These are phyloP conservation scores for Candidula unifasciata DNA, from an alignment of 2,888 invertebrate genomes.

Conservation along the genomic window DNA sequence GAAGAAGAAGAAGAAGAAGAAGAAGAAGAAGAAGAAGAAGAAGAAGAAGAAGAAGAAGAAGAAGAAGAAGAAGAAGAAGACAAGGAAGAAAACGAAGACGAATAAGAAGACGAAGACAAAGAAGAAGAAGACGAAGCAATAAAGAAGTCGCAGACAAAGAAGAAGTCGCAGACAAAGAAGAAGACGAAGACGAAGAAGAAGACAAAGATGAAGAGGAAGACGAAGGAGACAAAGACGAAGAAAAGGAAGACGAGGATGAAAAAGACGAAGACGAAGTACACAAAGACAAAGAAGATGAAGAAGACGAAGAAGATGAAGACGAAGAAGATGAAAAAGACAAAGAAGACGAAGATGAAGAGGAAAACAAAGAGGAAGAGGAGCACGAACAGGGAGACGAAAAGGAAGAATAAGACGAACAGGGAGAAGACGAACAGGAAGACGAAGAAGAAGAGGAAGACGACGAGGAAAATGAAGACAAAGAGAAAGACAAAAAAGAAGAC, in stretches of 20 bases:
- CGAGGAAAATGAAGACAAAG: background rate
- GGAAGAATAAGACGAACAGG: too few relatives aligned
- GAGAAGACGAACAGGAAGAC: background rate
- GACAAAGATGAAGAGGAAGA: conserved; percentile 6
- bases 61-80: conserved; percentile 7
- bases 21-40: conserved; percentile 23
- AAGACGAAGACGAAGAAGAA: background rate
- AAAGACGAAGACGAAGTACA: conserved; percentile 8
- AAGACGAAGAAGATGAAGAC: too few relatives aligned
- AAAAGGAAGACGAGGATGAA: background rate
- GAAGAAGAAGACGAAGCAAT: too few relatives aligned
- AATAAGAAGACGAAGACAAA: too few relatives aligned
- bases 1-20: conserved; percentile 17
- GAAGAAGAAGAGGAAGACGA: conserved; percentile 9
- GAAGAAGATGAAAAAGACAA: too few relatives aligned
- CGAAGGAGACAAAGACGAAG: background rate
- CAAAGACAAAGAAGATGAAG: background rate
- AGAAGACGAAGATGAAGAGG: too few relatives aligned
- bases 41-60: conserved; percentile 6
- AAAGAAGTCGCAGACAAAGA: too few relatives aligned
- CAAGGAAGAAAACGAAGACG: too few relatives aligned
- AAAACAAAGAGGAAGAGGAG: too few relatives aligned
- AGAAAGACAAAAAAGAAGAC: background rate
- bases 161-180: too few relatives aligned
- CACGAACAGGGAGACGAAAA: too few relatives aligned